Evolutionary conservation across 2,797 vertebrate genomes (phyloP).

Genomic region (Zenarchopterus dispar): DNA sequence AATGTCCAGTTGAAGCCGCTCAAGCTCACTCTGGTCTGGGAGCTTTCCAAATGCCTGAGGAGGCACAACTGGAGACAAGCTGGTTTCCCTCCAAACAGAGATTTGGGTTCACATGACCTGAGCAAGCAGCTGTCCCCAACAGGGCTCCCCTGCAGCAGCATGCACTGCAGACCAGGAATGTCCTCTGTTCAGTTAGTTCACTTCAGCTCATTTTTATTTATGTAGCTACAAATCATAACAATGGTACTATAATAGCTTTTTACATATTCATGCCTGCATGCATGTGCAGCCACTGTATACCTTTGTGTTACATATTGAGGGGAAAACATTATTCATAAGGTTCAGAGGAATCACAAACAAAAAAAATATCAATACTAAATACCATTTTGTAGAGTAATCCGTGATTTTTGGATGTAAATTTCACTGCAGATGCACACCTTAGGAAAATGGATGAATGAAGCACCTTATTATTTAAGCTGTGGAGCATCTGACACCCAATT

Average conservation of each 20-base stretch:
- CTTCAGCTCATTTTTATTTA: conserved; percentile 7
- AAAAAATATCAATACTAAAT: background rate
- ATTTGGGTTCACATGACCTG: conserved; percentile 77
- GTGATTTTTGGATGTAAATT: too few relatives aligned
- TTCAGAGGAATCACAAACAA: conserved; percentile 37
- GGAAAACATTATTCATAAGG: conserved; percentile 22
- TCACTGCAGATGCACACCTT: too few relatives aligned
- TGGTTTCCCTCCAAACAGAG: conserved; percentile 76
- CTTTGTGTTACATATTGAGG: too few relatives aligned
- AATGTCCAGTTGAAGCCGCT: conserved; percentile 20
- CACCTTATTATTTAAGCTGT: background rate
- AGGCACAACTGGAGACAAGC: conserved; percentile 78
- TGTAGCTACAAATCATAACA: background rate
- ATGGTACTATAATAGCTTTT: background rate
- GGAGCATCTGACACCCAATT: background rate
- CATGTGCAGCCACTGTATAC: conserved; percentile 10
- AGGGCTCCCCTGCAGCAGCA: conserved; percentile 53
- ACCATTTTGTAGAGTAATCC: too few relatives aligned
- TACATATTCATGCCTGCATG: conserved; percentile 6
- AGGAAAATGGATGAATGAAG: background rate
- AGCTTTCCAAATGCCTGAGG: conserved; percentile 59
- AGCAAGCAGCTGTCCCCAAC: conserved; percentile 74
- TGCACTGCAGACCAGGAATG: conserved; percentile 38
- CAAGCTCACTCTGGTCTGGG: conserved; percentile 45
- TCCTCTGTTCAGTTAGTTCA: conserved; percentile 28